Percentiles rank a stretch among this genome's conserved stretches.
phyloP scores from a whole-genome alignment of 2,888 invertebrate species.

The Tetranychus piercei region DNA sequence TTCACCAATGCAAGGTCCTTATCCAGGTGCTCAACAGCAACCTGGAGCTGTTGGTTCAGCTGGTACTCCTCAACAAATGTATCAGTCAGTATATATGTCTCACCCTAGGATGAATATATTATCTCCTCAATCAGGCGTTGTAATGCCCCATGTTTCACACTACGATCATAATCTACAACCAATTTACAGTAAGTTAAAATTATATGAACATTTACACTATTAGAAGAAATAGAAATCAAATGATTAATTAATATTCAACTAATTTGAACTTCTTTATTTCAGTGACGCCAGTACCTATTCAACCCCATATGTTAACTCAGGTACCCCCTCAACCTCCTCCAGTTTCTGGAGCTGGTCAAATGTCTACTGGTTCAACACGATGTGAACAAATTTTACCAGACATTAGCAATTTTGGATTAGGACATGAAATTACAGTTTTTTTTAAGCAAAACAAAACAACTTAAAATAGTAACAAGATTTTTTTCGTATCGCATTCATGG shows the following conservation, averaged over 20 bases:
- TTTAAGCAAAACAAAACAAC: too few relatives aligned
- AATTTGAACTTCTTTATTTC: background rate
- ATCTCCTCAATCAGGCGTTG: conserved; percentile 4
- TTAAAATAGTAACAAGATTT: too few relatives aligned
- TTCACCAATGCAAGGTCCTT: conserved; percentile 42
- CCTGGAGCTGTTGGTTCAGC: background rate
- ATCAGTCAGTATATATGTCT: conserved; percentile 4
- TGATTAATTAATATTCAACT: background rate
- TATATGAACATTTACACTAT: background rate
- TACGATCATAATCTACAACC: conserved; percentile 11
- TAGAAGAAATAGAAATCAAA: too few relatives aligned
- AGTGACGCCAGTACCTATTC: conserved; percentile 4
- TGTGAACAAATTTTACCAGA: too few relatives aligned
- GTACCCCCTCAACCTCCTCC: background rate
- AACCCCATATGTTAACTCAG: conserved; percentile 9
- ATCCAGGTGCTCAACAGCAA: background rate
- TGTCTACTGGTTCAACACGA: conserved; percentile 14
- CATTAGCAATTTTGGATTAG: too few relatives aligned
- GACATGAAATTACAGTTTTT: too few relatives aligned
- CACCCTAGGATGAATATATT: conserved; percentile 2
- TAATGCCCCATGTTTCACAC: conserved; percentile 18
- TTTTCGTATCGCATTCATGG: too few relatives aligned
- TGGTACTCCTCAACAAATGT: conserved; percentile 6
- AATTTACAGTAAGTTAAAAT: conserved; percentile 8
- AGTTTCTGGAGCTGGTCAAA: conserved; percentile 8